phyloP scores from a whole-genome alignment of 2,888 invertebrate species.

The Tethea ocularis region DNA sequence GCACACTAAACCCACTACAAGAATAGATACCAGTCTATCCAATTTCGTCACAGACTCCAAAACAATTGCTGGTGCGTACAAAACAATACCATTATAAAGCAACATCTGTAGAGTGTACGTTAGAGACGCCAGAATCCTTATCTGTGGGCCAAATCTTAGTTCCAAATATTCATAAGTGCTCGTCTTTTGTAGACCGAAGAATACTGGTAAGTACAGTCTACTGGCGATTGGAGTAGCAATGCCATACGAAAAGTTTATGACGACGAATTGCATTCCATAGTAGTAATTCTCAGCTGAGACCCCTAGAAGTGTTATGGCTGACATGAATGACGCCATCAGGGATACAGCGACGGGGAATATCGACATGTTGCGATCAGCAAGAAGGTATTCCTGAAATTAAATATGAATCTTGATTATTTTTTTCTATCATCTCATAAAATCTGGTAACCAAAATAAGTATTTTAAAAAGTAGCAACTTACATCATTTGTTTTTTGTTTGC shows the following conservation, averaged over 20 bases:
- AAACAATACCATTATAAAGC: conserved; percentile 94
- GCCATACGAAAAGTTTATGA: conserved; percentile 89
- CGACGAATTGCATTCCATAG: conserved; percentile 91
- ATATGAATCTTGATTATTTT: background rate
- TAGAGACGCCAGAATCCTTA: conserved; percentile 91
- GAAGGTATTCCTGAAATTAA: conserved; percentile 88
- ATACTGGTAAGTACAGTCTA: conserved; percentile 92
- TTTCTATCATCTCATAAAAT: background rate
- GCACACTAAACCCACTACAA: conserved; percentile 90
- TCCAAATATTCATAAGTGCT: conserved; percentile 97
- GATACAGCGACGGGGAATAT: conserved; percentile 93
- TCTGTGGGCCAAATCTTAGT: conserved; percentile 90
- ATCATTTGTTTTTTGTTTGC: conserved; percentile 92
- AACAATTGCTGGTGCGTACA: conserved; percentile 97
- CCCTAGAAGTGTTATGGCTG: conserved; percentile 94
- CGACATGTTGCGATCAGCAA: conserved; percentile 92
- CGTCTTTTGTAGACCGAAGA: conserved; percentile 91
- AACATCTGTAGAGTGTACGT: conserved; percentile 96
- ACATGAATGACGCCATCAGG: conserved; percentile 97
- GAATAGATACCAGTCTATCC: conserved; percentile 87
- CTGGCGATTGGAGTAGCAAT: conserved; percentile 91
- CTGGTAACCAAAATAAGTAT: background rate
- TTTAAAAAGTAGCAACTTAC: conserved; percentile 60
- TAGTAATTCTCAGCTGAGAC: conserved; percentile 94
- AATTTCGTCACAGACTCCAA: conserved; percentile 94